Evolutionary conservation across 2,888 invertebrate genomes (phyloP), one percentile per base, ranked within the genome.

Genomic region (Caenorhabditis uteleia): DNA sequence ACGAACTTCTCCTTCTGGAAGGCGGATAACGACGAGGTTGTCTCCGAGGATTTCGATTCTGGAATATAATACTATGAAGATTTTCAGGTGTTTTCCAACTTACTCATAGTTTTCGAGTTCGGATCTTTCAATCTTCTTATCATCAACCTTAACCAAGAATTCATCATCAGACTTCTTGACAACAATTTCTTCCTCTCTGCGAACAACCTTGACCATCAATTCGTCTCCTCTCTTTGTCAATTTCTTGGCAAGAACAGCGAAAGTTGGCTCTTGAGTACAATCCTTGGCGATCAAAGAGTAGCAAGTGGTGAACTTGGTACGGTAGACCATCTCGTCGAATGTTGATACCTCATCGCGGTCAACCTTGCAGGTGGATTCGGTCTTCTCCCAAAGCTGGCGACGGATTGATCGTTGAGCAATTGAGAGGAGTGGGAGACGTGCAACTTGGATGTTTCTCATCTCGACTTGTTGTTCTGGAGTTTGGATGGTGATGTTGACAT

Each of bases 281-380:
- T 85, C 85, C 77, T 85, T 85, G 69, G 83, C 83, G 57, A 85
- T 59, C 23, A 85, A 77, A 45, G 83, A 80, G 71, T 80, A 84
- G 77, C 85, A 85, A 38, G 55, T 70, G 50, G 77, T 72, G 46
- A 81, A 50, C 31, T 80, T 77, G 31, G 75, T 77, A 20, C 71
- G 64, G 71, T 71, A 79, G 49, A 49, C 42, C 36, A 77, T 70
- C 26, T 73, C 68, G 57, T 84, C 83, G 75, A 83, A 83, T 38
- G 82, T 82, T 54, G 49, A 36, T 42, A 83, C 51, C 31, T 59
- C 47, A 34, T 65, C 43, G 23, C 42, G 29, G 36, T 62, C 40
- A 23, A 71, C 58, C 31, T 61, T 50, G 66, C 67, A 69, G 44
- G 42, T n/a, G 18, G 39, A 20, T 39, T 53, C 58, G 39, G 54